Base-by-base conservation (phyloP, 2,113 vertebrate species). In the Semicossyphus pulcher region DNA sequence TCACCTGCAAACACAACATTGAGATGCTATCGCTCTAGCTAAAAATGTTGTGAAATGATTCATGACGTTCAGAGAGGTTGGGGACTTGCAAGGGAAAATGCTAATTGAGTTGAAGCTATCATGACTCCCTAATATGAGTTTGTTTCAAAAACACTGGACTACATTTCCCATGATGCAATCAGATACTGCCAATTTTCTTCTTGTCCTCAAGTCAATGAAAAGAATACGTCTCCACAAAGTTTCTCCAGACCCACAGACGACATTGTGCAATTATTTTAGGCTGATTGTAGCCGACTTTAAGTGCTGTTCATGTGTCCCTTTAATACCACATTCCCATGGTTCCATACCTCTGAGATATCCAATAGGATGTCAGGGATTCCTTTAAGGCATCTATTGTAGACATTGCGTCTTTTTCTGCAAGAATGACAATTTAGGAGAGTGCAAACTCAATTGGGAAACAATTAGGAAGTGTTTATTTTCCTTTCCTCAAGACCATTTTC, bases 401-500 rank as follows among this genome's bases (percentile, higher is more conserved):
- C 1, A n/a, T 7, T 7, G 5, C 3, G 1, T 21, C 11, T n/a
- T 29, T 68, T 48, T 52, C 4, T 67, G 39, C 34, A 31, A 28
- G 32, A 42, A 42, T 32, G 1, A n/a, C 32, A 42, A 7, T 39
- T 16, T 28, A 39, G 29, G 32, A 47, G 9, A 62, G 37, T 9
- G 4, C 18, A 29, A 76, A 25, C 42, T 66, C 16, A 10, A 44
- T 29, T 49, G 66, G 65, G 76, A 78, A 69, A 72, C 58, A 80
- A 69, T 78, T 68, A 52, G 16, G 34, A 56, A 36, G 42, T 57
- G 34, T 72, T 52, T 72, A 53, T 62, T 72, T 47, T 61, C 63
- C 42, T 52, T 65, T 84, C 28, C 15, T 80, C 18, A 14, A 39
- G 20, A 49, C 53, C 41, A 3, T 52, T 67, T 52, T 45, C 31